Evolutionary conservation across 1,140 invertebrate genomes (phyloP).

Genomic region (Bicyclus anynana): DNA sequence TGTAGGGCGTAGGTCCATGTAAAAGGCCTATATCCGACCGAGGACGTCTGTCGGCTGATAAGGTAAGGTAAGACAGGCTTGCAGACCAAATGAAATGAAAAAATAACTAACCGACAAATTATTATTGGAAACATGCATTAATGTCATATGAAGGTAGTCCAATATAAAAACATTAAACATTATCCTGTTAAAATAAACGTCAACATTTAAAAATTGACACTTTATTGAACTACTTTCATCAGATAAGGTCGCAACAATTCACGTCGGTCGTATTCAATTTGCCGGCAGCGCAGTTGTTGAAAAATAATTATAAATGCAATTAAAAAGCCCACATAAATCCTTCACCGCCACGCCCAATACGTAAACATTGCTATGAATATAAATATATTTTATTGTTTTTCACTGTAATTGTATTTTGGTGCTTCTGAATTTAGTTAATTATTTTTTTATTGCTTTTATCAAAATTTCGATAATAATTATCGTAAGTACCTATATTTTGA

Average conservation of each 20-base stretch:
- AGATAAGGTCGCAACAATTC: constrained; percentile 27
- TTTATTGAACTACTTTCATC: constrained; percentile 30
- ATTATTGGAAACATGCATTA: too few relatives aligned
- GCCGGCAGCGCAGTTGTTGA: constrained; percentile 48
- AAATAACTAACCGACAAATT: too few relatives aligned
- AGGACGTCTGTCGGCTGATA: too few relatives aligned
- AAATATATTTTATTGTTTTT: constrained; percentile 35
- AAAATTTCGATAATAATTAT: too few relatives aligned
- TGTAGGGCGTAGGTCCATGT: too few relatives aligned
- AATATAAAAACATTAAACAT: constrained; percentile 3
- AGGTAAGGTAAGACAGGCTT: too few relatives aligned
- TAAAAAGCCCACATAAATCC: constrained; percentile 66
- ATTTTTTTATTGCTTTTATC: background rate
- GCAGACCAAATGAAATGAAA: too few relatives aligned
- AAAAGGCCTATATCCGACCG: too few relatives aligned
- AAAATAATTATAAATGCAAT: constrained; percentile 74
- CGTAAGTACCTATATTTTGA: too few relatives aligned
- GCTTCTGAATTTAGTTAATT: constrained; percentile 32
- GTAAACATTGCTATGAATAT: constrained; percentile 46
- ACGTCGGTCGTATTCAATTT: constrained; percentile 57
- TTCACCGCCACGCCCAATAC: constrained; percentile 41
- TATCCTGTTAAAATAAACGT: constrained; percentile 8
- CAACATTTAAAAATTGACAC: constrained; percentile 26
- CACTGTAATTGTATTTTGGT: constrained; percentile 38
- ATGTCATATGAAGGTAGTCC: too few relatives aligned